A percentile compares a stretch with the other conserved stretches of the same genome.
Evolutionary conservation across 2,113 vertebrate genomes (phyloP).

Genomic region (Scomber japonicus): DNA sequence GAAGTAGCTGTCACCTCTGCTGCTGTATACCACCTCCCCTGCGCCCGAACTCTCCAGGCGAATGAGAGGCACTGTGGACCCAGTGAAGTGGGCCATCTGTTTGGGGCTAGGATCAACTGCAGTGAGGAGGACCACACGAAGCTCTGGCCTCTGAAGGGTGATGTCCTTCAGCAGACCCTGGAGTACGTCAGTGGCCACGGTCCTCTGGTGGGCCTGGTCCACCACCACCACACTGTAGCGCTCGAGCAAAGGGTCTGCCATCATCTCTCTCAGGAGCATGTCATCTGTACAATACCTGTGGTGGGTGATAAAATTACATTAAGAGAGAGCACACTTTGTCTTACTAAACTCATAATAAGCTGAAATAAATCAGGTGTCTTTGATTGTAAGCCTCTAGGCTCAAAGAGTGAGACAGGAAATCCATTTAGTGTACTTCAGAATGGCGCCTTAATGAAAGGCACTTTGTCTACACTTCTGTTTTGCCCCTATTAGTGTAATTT

Average conservation of each 20-base stretch:
- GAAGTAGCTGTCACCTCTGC: slow-evolving; percentile 75
- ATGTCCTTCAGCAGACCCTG: slow-evolving; percentile 89
- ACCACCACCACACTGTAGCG: slow-evolving; percentile 87
- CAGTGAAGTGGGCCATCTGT: slow-evolving; percentile 78
- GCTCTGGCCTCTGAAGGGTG: slow-evolving; percentile 84
- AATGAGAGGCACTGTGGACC: slow-evolving; percentile 68
- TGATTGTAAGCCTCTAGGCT: slow-evolving; percentile 1
- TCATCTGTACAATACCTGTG: slow-evolving; percentile 91
- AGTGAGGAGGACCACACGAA: slow-evolving; percentile 89
- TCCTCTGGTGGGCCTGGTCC: slow-evolving; percentile 90
- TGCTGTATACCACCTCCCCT: slow-evolving; percentile 85
- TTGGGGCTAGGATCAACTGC: slow-evolving; percentile 69
- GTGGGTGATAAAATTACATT: background rate
- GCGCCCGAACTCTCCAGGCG: slow-evolving; percentile 67
- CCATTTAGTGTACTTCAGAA: slow-evolving; percentile 11
- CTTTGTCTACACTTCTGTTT: slow-evolving; percentile 59
- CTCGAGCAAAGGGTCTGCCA: slow-evolving; percentile 89
- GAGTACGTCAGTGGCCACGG: slow-evolving; percentile 87
- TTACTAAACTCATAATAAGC: background rate
- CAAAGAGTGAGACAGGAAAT: slow-evolving; percentile 3
- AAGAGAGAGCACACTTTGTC: background rate
- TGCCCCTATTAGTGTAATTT: slow-evolving; percentile 56
- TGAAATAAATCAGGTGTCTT: slow-evolving; percentile 34
- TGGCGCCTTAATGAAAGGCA: slow-evolving; percentile 61
- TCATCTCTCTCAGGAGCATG: slow-evolving; percentile 90